Evolutionary conservation across 2,113 vertebrate genomes (phyloP).

Genomic region (Carettochelys insculpta): DNA sequence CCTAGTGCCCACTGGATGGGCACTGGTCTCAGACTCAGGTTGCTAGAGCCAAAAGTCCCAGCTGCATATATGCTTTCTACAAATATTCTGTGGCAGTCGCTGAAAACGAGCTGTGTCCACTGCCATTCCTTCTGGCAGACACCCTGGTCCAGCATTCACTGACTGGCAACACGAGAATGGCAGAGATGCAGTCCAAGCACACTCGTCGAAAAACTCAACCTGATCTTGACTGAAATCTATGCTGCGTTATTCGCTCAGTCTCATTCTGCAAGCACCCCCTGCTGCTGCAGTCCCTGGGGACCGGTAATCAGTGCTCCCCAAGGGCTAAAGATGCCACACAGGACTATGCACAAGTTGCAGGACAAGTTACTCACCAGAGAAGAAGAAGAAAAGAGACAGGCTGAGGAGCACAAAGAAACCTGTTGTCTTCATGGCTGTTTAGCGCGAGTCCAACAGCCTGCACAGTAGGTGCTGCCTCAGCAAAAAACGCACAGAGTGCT

Average conservation of each 20-base stretch:
- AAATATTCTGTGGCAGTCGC: background rate
- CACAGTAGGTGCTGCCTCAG: constrained; percentile 25
- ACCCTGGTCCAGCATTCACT: background rate
- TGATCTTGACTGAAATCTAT: background rate
- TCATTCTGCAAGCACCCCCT: constrained; percentile 20
- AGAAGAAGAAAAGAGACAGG: constrained; percentile 73
- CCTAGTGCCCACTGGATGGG: background rate
- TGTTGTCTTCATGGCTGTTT: constrained; percentile 71
- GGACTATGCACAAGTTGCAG: background rate
- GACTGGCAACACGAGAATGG: background rate
- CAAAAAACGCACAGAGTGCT: constrained; percentile 39
- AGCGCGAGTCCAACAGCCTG: constrained; percentile 31
- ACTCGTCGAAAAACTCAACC: background rate
- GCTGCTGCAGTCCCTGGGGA: background rate
- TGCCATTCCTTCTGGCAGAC: constrained; percentile 14
- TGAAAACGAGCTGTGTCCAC: constrained; percentile 7
- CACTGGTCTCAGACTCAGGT: background rate
- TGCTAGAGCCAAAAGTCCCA: constrained; percentile 16
- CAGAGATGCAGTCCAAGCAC: constrained; percentile 15
- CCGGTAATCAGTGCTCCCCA: background rate
- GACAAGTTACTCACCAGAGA: constrained; percentile 72
- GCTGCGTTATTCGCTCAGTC: constrained; percentile 38
- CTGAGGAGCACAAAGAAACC: constrained; percentile 73
- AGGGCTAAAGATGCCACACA: constrained; percentile 8
- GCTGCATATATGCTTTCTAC: constrained; percentile 22